These are phyloP conservation scores for Sebastolobus altivelis DNA, from an alignment of 2,797 vertebrate genomes.

Conservation along the genomic window DNA sequence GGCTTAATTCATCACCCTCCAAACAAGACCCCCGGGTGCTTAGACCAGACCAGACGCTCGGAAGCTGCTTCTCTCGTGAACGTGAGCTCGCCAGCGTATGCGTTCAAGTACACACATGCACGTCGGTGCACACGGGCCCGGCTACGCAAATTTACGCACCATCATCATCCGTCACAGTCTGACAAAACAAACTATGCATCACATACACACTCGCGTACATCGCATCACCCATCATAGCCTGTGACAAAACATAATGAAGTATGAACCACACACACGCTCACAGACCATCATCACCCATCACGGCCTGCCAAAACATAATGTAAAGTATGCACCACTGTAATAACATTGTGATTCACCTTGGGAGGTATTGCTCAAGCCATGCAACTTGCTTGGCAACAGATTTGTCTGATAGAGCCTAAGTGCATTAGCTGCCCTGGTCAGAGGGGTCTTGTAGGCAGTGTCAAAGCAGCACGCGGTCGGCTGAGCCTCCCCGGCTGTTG, in stretches of 20 bases:
- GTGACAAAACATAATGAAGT: conserved; percentile 53
- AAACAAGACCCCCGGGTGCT: conserved; percentile 68
- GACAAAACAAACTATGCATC: conserved; percentile 48
- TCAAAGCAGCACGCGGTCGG: conserved; percentile 48
- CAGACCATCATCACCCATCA: conserved; percentile 50
- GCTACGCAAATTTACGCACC: conserved; percentile 19
- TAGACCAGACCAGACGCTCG: conserved; percentile 37
- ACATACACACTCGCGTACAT: conserved; percentile 40
- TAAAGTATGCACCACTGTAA: conserved; percentile 62
- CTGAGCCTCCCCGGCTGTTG: conserved; percentile 54
- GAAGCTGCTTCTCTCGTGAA: conserved; percentile 38
- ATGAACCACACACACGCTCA: conserved; percentile 36
- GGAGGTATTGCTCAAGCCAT: conserved; percentile 52
- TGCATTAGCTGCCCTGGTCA: conserved; percentile 53
- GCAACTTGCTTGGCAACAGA: conserved; percentile 45
- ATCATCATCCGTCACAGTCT: conserved; percentile 52
- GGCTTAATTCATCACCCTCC: conserved; percentile 76
- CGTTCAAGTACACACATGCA: background rate
- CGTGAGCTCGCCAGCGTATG: background rate
- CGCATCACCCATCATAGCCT: conserved; percentile 24
- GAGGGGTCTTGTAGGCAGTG: conserved; percentile 27
- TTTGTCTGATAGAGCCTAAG: conserved; percentile 60
- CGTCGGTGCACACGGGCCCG: background rate
- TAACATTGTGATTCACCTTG: conserved; percentile 64
- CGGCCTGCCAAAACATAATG: conserved; percentile 60